Conservation (phyloP, 1,140 invertebrate genomes). For the Aphelinus certus region DNA sequence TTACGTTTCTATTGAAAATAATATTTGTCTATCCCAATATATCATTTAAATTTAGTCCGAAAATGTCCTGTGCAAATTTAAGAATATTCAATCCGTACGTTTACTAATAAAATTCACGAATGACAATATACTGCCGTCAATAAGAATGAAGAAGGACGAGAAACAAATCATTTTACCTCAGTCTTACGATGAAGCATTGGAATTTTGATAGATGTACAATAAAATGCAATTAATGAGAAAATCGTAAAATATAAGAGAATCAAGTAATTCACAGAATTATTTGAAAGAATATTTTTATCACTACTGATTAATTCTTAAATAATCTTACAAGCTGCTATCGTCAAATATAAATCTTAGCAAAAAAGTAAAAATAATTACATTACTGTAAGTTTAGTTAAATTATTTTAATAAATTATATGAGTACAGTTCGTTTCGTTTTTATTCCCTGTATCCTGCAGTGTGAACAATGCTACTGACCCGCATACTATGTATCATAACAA, state of each 20-base stretch:
- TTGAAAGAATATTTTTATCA: neutral
- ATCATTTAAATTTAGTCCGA: too few species aligned
- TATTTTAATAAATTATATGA: conserved; percentile 37
- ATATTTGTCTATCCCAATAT: too few species aligned
- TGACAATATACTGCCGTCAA: neutral
- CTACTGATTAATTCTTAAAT: neutral
- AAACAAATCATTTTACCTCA: too few species aligned
- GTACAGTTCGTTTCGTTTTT: conserved; percentile 1
- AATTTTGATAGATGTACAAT: conserved; percentile 6
- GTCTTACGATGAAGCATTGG: too few species aligned
- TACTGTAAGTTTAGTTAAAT: conserved; percentile 29
- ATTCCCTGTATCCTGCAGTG: conserved; percentile 1
- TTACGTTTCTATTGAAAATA: too few species aligned
- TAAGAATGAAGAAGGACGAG: neutral
- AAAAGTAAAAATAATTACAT: neutral
- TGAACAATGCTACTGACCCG: neutral
- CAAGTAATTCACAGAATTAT: neutral
- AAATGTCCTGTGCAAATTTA: too few species aligned
- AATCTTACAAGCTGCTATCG: neutral
- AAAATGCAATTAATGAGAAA: conserved; percentile 20
- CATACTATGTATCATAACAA: neutral
- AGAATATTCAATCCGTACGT: neutral
- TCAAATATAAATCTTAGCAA: neutral
- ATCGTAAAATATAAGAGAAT: neutral
- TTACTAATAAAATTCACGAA: neutral